Percentiles rank a stretch among this genome's conserved stretches.
phyloP scores from a whole-genome alignment of 2,888 invertebrate species.

The Sinohyriopsis cumingii region DNA sequence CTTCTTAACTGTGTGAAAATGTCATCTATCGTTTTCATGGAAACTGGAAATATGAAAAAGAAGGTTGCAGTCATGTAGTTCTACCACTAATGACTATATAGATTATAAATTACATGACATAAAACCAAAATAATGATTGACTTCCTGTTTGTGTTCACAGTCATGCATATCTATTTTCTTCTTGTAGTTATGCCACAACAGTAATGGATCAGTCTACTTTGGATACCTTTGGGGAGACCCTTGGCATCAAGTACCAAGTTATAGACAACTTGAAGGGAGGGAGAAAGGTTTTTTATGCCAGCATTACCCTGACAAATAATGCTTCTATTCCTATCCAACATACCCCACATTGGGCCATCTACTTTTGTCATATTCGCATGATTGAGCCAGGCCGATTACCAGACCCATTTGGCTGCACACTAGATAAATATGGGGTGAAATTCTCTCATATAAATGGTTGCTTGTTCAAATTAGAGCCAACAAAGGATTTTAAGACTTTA shows the following conservation, averaged over 20 bases:
- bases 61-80: no score
- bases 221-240: slow-evolving; percentile 39
- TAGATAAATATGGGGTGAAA: slow-evolving; percentile 43
- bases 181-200: no score
- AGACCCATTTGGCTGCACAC: slow-evolving; percentile 32
- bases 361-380: slow-evolving; percentile 63
- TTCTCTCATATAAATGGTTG: slow-evolving; percentile 60
- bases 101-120: no score
- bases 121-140: no score
- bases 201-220: slow-evolving; percentile 45
- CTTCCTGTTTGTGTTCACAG: no score
- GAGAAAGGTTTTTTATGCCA: slow-evolving; percentile 48
- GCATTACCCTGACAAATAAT: slow-evolving; percentile 49
- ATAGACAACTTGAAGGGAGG: slow-evolving; percentile 58
- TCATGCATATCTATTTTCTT: no score
- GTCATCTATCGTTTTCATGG: no score
- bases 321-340: slow-evolving; percentile 27
- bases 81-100: no score
- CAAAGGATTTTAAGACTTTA: slow-evolving; percentile 48
- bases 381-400: slow-evolving; percentile 56
- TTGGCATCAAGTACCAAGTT: slow-evolving; percentile 50
- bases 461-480: slow-evolving; percentile 56
- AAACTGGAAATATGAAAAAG: no score
- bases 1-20: no score
- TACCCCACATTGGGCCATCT: slow-evolving; percentile 57